Conservation (phyloP, 2,113 vertebrate species). For the Menura novaehollandiae region DNA sequence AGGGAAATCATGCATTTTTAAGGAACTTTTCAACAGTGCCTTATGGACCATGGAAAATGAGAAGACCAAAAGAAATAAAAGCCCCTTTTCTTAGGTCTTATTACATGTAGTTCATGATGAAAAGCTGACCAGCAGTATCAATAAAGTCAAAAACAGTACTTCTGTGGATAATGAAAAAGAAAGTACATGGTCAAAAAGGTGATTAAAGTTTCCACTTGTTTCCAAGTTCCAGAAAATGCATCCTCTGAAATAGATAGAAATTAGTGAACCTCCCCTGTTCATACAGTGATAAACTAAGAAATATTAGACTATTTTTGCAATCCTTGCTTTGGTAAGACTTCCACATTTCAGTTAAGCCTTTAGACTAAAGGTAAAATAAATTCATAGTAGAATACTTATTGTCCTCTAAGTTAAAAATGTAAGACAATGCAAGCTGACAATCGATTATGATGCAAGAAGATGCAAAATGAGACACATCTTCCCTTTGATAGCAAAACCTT, state of each 20-base stretch:
- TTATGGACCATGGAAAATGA: background rate
- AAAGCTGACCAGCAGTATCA: background rate
- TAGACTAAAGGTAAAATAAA: background rate
- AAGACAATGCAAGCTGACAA: background rate
- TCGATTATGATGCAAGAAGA: background rate
- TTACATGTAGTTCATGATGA: background rate
- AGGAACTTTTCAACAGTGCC: background rate
- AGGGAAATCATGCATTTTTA: background rate
- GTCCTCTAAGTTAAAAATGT: background rate
- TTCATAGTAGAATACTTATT: background rate
- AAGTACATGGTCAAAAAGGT: background rate
- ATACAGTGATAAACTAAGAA: background rate
- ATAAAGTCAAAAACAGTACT: background rate
- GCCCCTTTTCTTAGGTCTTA: fast-evolving
- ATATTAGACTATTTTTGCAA: background rate
- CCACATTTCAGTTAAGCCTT: background rate
- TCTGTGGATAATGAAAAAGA: background rate
- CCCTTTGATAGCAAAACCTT: background rate
- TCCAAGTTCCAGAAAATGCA: background rate
- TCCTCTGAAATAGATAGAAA: background rate
- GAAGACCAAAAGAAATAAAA: background rate
- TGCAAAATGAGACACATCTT: background rate
- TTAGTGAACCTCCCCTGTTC: background rate
- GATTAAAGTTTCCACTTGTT: background rate
- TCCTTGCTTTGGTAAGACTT: background rate